Conservation (phyloP, 2,113 vertebrate genomes). For the Stercorarius parasiticus region DNA sequence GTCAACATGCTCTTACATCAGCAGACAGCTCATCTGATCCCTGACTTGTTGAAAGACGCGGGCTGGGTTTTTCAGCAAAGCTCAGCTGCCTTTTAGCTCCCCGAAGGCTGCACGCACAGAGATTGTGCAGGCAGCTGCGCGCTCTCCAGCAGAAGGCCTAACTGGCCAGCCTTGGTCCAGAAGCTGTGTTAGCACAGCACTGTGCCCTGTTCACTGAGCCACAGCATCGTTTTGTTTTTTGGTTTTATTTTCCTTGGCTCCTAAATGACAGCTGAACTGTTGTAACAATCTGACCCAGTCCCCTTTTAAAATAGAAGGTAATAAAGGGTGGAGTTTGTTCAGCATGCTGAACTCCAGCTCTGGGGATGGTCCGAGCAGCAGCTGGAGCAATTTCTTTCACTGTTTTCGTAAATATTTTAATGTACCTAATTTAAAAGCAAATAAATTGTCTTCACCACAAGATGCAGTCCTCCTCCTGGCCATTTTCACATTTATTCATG, state of each 20-base stretch:
- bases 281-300: neutral
- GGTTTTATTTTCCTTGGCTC: neutral
- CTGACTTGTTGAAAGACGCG: neutral
- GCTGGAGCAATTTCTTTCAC: neutral
- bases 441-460: slow-evolving; percentile 1
- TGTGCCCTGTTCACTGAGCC: neutral
- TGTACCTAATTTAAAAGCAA: neutral
- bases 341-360: neutral
- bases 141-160: neutral
- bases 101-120: accelerated
- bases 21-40: neutral
- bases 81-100: neutral
- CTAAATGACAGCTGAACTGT: neutral
- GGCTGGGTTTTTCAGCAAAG: neutral
- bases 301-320: neutral
- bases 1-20: neutral
- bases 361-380: neutral
- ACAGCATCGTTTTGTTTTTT: neutral
- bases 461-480: neutral
- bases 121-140: neutral
- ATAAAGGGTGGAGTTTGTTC: neutral
- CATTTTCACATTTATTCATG: neutral
- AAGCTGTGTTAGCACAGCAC: neutral
- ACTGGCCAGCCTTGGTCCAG: neutral
- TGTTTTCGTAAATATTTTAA: neutral